Evolutionary conservation across 2,888 invertebrate genomes (phyloP), one percentile per base, ranked within the genome.

Genomic region (Cactoblastis cactorum): DNA sequence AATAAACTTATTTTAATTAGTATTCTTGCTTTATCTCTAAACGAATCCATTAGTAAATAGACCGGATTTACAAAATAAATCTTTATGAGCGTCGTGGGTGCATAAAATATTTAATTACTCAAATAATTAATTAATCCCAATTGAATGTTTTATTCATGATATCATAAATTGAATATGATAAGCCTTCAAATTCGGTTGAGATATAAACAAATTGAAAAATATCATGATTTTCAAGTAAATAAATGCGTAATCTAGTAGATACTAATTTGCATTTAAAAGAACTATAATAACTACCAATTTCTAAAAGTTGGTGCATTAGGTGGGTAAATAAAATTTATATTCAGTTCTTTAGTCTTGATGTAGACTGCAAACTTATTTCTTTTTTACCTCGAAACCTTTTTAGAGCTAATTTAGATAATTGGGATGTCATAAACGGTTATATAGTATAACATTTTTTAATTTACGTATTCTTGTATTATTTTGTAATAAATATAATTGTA

Each of bases 181-280:
- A 34, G 12, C 19, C 24, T 35, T n/a, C 15, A 11, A 14, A 35
- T 6, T 28, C 5, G 22, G 22, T 22, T 4, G 5, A 3, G 22
- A 22, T n/a, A n/a, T n/a, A 28, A 28, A 28, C 28, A 28, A 6
- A 1, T 28, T 28, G 28, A 28, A 28, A 3, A 28, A 28, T 19
- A 39, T 32, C 24, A 53, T 60, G 54, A 55, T 9, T 50, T 28
- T 28, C 9, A 28, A 28, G 9, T 9, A 3, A 28, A 28, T 28
- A 8, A 28, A 28, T 9, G 28, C 28, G 28, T 28, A 28, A 28
- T 9, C 28, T 6, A 28, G 28, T 28, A 28, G 28, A 28, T 9
- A 4, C 8, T 28, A 6, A 28, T 28, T 28, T 28, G 28, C 28
- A 28, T 28, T 6, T 28, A 8, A 28, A 9, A n/a, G n/a, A n/a